Conservation (phyloP, 2,888 invertebrate species). For the Mythimna ferrago region DNA sequence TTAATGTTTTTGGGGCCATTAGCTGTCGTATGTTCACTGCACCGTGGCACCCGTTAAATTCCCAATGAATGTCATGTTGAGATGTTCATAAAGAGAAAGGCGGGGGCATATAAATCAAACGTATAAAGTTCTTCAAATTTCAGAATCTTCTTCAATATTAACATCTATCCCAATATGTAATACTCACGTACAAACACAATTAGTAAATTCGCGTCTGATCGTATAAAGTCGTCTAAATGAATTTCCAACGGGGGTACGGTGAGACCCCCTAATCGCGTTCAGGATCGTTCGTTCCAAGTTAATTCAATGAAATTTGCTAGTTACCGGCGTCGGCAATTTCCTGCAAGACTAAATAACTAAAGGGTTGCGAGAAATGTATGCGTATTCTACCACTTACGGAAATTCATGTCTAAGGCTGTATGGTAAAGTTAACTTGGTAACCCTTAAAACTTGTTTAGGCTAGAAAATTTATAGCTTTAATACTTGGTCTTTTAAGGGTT, state of each 20-base stretch:
- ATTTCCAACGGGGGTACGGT: slow-evolving; percentile 46
- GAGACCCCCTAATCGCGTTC: slow-evolving; percentile 50
- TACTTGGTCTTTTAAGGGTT: not conserved
- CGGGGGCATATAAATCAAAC: not conserved
- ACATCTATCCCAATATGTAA: slow-evolving; percentile 1
- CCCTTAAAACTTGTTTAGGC: slow-evolving; percentile 4
- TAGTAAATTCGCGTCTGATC: slow-evolving; percentile 46
- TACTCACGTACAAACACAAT: slow-evolving; percentile 32
- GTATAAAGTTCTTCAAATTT: slow-evolving; percentile 9
- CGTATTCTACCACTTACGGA: slow-evolving; percentile 23
- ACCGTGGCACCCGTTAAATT: too few relatives aligned
- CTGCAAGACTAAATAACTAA: slow-evolving; percentile 49
- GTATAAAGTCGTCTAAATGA: slow-evolving; percentile 46
- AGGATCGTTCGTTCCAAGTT: slow-evolving; percentile 59
- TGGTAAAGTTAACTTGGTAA: slow-evolving; percentile 1
- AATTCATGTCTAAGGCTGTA: slow-evolving; percentile 13
- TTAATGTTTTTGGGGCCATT: too few relatives aligned
- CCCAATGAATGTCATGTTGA: too few relatives aligned
- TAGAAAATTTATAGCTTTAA: slow-evolving; percentile 13
- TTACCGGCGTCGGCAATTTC: slow-evolving; percentile 70
- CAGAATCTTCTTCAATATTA: not conserved
- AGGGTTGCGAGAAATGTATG: slow-evolving; percentile 40
- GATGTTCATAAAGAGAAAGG: not conserved
- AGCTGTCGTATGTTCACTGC: too few relatives aligned
- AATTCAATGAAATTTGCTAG: slow-evolving; percentile 65